Conservation (phyloP, 2,113 vertebrate species). For the Psittacula cyanocephala region DNA sequence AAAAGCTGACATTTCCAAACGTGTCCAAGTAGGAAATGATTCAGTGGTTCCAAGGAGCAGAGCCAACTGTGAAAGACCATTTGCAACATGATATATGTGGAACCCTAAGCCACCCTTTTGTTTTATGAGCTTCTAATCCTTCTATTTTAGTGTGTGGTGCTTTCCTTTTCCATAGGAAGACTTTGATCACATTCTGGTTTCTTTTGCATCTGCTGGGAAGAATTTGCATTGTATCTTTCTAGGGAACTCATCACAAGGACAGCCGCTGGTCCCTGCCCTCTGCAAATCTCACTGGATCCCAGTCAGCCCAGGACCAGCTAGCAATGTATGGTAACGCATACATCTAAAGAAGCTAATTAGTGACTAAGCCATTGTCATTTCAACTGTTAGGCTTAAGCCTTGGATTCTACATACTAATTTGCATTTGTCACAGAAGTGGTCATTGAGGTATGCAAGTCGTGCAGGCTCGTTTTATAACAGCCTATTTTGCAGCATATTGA, state of each 20-base stretch:
- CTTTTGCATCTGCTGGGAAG: background rate
- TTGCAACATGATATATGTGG: slow-evolving; percentile 27
- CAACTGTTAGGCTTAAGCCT: background rate
- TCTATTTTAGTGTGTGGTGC: background rate
- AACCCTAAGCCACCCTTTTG: slow-evolving; percentile 35
- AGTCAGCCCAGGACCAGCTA: background rate
- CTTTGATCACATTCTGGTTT: background rate
- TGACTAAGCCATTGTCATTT: background rate
- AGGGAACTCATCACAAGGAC: background rate
- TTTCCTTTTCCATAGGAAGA: slow-evolving; percentile 24
- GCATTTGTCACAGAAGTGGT: background rate
- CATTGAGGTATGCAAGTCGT: background rate
- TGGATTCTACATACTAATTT: background rate
- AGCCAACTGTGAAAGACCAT: slow-evolving; percentile 47
- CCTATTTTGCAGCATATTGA: background rate
- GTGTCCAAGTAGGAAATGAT: slow-evolving; percentile 45
- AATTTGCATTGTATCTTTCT: background rate
- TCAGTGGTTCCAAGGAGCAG: slow-evolving; percentile 27
- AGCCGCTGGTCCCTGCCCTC: background rate
- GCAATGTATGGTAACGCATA: background rate
- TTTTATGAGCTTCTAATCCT: slow-evolving; percentile 52
- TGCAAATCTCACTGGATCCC: background rate
- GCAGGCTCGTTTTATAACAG: background rate
- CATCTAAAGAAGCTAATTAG: background rate
- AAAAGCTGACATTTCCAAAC: slow-evolving; percentile 44